phyloP scores from a whole-genome alignment of 2,888 invertebrate species.

The Epistrophe grossulariae region DNA sequence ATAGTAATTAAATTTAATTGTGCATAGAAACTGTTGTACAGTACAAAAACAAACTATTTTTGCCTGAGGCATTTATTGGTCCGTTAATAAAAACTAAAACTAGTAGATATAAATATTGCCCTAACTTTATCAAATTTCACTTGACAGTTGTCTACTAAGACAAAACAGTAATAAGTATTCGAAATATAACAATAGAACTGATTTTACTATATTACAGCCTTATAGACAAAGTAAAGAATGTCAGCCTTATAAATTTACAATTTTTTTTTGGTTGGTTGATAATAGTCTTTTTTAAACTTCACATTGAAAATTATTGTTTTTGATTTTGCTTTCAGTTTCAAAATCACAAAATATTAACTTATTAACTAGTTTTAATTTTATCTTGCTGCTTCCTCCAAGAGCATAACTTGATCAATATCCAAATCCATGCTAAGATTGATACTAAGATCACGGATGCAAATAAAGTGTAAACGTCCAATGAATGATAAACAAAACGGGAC shows the following conservation, averaged over 20 bases:
- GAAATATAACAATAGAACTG: conserved; percentile 8
- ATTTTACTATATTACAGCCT: background rate
- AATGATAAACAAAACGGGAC: conserved; percentile 81
- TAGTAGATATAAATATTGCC: background rate
- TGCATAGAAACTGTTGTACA: too few species aligned
- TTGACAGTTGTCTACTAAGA: background rate
- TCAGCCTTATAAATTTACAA: conserved; percentile 15
- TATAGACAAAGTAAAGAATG: background rate
- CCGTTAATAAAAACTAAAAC: background rate
- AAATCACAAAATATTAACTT: background rate
- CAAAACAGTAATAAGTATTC: background rate
- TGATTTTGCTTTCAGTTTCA: background rate
- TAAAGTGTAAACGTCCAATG: conserved; percentile 80
- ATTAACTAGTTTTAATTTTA: conserved; percentile 79
- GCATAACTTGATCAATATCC: conserved; percentile 76
- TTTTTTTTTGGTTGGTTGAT: background rate
- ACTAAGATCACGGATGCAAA: conserved; percentile 76
- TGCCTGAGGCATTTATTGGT: background rate
- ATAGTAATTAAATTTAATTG: too few species aligned
- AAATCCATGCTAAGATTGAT: conserved; percentile 79
- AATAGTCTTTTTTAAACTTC: background rate
- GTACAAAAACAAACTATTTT: background rate
- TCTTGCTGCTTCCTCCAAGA: conserved; percentile 29
- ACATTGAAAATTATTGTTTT: too few species aligned
- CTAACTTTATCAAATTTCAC: background rate